A percentile compares a stretch with the other conserved stretches of the same genome.
Conservation (phyloP, 2,113 vertebrate genomes). For the Machaerirhynchus nigripectus region DNA sequence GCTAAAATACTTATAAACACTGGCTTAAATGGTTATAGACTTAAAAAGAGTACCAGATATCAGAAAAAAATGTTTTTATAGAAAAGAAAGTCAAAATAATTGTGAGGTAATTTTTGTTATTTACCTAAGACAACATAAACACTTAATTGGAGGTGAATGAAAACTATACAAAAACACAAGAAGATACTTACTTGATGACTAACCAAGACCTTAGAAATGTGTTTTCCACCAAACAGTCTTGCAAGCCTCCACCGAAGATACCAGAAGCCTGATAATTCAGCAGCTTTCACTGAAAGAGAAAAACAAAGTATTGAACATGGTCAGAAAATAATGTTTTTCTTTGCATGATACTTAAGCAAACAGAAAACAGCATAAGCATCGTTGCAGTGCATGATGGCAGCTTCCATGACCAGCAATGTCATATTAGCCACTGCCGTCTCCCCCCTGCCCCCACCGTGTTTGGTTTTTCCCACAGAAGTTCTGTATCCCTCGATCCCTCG, state of each 20-base stretch:
- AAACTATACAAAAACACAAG: neutral
- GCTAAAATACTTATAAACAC: neutral
- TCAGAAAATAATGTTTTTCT: neutral
- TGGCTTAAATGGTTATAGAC: neutral
- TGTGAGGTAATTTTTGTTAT: neutral
- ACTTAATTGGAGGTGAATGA: neutral
- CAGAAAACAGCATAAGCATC: neutral
- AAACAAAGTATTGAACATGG: neutral
- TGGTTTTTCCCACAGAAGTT: too few species aligned
- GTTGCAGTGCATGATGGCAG: too few species aligned
- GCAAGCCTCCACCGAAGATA: neutral
- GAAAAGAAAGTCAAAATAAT: neutral
- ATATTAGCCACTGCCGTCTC: too few species aligned
- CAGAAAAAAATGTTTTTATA: neutral
- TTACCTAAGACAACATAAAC: neutral
- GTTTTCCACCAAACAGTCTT: neutral
- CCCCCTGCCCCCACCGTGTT: too few species aligned
- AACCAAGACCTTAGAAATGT: neutral
- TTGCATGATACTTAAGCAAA: neutral
- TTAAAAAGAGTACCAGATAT: neutral
- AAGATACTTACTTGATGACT: neutral
- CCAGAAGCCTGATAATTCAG: neutral
- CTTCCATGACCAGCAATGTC: too few species aligned
- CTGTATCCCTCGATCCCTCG: too few species aligned
- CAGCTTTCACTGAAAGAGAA: conserved; percentile 20